Evolutionary conservation across 2,888 invertebrate species (phyloP).

Genomic region (Pseudolycoriella hygida): DNA sequence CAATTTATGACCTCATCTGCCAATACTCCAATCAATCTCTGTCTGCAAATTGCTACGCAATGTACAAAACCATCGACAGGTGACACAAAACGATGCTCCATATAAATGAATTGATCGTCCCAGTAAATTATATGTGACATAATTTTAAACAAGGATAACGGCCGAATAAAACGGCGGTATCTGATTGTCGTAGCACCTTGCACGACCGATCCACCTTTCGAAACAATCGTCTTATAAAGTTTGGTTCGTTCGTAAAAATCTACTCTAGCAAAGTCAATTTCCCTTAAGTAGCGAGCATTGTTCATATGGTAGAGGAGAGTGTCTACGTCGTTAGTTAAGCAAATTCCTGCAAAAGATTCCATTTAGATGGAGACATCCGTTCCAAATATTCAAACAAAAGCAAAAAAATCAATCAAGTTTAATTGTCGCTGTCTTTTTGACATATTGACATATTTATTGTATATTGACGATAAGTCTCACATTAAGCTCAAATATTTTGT

Average conservation of each 20-base stretch:
- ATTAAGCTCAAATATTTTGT: no score
- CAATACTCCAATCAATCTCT: constrained; percentile 32
- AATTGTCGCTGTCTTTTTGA: no score
- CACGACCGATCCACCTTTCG: constrained; percentile 55
- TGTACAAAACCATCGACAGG: constrained; percentile 52
- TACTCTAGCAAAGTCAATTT: constrained; percentile 73
- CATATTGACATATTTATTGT: no score
- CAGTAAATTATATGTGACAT: constrained; percentile 70
- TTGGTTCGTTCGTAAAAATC: constrained; percentile 64
- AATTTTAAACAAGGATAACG: constrained; percentile 54
- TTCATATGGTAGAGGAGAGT: constrained; percentile 76
- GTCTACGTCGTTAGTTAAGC: constrained; percentile 74
- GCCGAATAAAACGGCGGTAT: constrained; percentile 59
- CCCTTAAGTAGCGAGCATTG: constrained; percentile 70
- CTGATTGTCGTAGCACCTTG: constrained; percentile 65
- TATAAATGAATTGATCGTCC: constrained; percentile 66
- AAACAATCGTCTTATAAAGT: constrained; percentile 50
- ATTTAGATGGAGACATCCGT: no score
- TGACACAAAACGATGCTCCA: constrained; percentile 67
- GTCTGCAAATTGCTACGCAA: constrained; percentile 32
- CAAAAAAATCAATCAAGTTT: no score
- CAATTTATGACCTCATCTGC: constrained; percentile 32
- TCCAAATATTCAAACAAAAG: no score
- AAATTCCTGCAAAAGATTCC: constrained; percentile 43
- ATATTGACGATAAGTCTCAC: no score